A percentile compares a stretch with the other conserved stretches of the same genome.
Evolutionary conservation across 37 sponge, comb jelly and placozoan genomes (phyloP).

Genomic region (Agelas oroides): DNA sequence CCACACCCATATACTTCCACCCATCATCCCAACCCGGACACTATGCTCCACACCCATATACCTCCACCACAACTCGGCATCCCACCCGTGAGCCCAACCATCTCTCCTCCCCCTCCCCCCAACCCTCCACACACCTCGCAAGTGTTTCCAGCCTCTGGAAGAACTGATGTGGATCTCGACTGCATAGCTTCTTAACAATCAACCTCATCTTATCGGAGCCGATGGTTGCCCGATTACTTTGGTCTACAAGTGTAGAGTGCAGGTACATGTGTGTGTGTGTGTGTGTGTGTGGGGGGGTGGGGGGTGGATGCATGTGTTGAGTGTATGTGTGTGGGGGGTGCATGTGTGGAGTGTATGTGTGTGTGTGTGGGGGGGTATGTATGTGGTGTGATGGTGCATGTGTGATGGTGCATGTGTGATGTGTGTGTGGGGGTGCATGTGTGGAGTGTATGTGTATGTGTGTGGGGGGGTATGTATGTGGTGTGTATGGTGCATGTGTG

Average conservation of each 20-base stretch:
- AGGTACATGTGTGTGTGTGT: neutral
- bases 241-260: conserved; percentile 12
- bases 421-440: no score
- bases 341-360: no score
- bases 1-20: no score
- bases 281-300: neutral
- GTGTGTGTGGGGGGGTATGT: no score
- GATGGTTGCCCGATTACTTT: conserved; percentile 26
- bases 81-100: no score
- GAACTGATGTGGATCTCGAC: conserved; percentile 84
- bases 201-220: conserved; percentile 68
- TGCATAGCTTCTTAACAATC: conserved; percentile 71
- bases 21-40: no score
- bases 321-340: neutral
- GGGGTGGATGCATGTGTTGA: no score
- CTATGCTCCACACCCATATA: neutral
- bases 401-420: neutral
- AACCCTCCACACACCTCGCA: conserved; percentile 46
- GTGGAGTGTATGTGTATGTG: no score
- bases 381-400: no score
- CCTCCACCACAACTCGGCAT: no score
- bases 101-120: neutral
- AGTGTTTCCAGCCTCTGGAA: conserved; percentile 88
- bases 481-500: neutral
- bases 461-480: no score